These are phyloP conservation scores for Rhegmatorhina hoffmannsi DNA, from an alignment of 2,113 vertebrate genomes.

Conservation along the genomic window DNA sequence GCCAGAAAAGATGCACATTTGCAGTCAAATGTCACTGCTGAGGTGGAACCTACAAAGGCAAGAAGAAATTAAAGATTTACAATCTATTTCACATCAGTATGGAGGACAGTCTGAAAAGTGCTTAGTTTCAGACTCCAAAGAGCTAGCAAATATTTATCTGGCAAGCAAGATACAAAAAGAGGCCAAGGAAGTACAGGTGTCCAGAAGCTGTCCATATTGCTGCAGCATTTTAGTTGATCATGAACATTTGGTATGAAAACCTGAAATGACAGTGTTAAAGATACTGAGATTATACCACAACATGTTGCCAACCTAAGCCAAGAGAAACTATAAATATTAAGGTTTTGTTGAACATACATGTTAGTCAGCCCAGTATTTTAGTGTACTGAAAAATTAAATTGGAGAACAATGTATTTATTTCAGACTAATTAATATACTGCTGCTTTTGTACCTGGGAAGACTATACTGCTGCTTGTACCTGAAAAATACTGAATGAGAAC, in stretches of 20 bases:
- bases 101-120: neutral
- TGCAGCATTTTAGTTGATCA: neutral
- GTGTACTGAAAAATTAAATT: neutral
- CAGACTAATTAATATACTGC: neutral
- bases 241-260: neutral
- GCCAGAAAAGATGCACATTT: neutral
- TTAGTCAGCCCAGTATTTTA: neutral
- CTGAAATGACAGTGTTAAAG: neutral
- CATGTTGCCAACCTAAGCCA: neutral
- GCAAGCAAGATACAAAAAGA: neutral
- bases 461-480: neutral
- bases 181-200: neutral
- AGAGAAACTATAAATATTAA: neutral
- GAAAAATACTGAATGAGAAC: neutral
- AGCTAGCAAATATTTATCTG: neutral
- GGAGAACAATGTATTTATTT: neutral
- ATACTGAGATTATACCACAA: neutral
- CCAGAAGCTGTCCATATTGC: neutral
- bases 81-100: accelerated
- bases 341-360: neutral
- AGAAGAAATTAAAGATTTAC: neutral
- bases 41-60: neutral
- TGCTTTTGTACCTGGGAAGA: neutral
- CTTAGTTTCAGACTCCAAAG: neutral
- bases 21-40: neutral